Conservation (phyloP, 1,140 invertebrate species). For the Zophobas morio region DNA sequence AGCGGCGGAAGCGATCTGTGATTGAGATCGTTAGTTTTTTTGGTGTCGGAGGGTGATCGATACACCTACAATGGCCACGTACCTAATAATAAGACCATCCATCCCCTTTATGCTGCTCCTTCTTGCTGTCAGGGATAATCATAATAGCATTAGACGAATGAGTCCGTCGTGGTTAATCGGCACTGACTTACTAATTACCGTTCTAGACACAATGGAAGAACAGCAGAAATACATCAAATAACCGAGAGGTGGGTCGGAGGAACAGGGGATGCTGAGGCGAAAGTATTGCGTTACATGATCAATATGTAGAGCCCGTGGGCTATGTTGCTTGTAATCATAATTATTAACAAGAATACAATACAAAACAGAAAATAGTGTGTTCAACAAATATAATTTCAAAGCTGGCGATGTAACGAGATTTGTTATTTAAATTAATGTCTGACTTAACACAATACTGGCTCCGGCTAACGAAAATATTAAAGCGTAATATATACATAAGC, state of each 20-base stretch:
- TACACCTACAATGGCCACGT: constrained; percentile 49
- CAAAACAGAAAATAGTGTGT: too few relatives aligned
- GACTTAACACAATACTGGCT: too few relatives aligned
- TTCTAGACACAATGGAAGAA: constrained; percentile 62
- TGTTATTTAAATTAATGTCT: too few relatives aligned
- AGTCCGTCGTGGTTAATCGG: constrained; percentile 67
- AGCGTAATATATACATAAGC: too few relatives aligned
- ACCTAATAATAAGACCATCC: constrained; percentile 60
- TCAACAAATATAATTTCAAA: too few relatives aligned
- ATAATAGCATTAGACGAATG: constrained; percentile 67
- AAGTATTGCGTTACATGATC: constrained; percentile 15
- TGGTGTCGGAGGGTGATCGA: constrained; percentile 7
- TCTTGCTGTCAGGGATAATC: constrained; percentile 66
- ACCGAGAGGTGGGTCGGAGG: constrained; percentile 28
- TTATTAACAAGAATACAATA: too few relatives aligned
- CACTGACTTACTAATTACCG: constrained; percentile 67
- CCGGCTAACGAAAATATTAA: too few relatives aligned
- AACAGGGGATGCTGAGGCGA: neutral
- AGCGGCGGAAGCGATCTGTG: constrained; percentile 2
- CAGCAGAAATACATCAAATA: constrained; percentile 55
- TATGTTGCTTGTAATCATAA: too few relatives aligned
- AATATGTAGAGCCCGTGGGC: neutral
- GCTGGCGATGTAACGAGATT: too few relatives aligned
- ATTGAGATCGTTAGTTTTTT: constrained; percentile 31
- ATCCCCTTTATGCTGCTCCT: constrained; percentile 56